A percentile compares a stretch with the other conserved stretches of the same genome.
These are phyloP conservation scores for Sisyra nigra DNA, from an alignment of 2,888 invertebrate genomes.

Conservation along the genomic window DNA sequence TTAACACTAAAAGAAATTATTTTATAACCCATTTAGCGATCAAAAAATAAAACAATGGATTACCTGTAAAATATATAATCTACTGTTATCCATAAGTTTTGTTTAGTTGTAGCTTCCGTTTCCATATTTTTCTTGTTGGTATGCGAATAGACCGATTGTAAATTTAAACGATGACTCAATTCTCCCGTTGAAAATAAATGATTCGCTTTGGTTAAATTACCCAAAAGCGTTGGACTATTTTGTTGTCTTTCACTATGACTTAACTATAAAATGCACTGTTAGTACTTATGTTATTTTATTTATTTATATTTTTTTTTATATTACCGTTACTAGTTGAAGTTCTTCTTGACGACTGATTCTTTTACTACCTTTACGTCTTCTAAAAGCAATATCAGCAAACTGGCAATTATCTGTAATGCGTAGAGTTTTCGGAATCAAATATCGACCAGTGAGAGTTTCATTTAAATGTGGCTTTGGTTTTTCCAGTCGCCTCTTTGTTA, in stretches of 20 bases:
- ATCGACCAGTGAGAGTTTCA: constrained; percentile 14
- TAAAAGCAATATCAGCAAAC: constrained; percentile 18
- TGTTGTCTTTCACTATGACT: constrained; percentile 14
- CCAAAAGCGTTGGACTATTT: background rate
- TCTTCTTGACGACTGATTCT: constrained; percentile 16
- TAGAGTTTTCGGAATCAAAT: constrained; percentile 22
- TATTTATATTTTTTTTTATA: constrained; percentile 10
- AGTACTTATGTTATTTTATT: constrained; percentile 11
- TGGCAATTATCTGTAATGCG: constrained; percentile 31
- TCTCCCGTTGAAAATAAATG: constrained; percentile 39
- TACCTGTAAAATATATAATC: constrained; percentile 85
- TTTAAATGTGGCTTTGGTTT: constrained; percentile 1
- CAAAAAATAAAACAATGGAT: background rate
- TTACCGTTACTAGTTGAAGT: constrained; percentile 19
- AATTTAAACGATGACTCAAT: constrained; percentile 46
- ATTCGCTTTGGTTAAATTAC: constrained; percentile 17
- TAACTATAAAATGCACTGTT: constrained; percentile 12
- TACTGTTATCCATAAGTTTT: constrained; percentile 60
- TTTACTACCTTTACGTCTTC: constrained; percentile 13
- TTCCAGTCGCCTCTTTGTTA: constrained; percentile 18
- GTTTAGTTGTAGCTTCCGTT: constrained; percentile 58
- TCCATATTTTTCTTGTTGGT: constrained; percentile 24
- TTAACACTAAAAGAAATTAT: constrained; percentile 16
- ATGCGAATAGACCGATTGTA: constrained; percentile 54
- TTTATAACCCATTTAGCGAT: constrained; percentile 5